Evolutionary conservation across 2,113 vertebrate species (phyloP), one percentile per base, ranked within the genome.

Genomic region (Pongo abelii): DNA sequence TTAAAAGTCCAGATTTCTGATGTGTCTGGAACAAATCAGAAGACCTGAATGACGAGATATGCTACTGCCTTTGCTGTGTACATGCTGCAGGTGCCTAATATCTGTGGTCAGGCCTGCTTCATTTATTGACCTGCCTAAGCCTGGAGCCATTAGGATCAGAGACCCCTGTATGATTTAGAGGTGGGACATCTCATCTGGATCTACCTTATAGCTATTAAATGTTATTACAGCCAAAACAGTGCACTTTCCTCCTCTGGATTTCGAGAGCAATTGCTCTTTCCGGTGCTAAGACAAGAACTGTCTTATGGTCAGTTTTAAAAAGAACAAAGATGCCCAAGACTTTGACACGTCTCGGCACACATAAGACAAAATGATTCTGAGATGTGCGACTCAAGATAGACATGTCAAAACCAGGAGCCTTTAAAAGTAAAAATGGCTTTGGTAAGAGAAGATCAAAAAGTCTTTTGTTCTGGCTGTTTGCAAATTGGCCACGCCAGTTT

Each of bases 71-170:
- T n/a, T 55, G 46, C 4, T 14, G 13, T 6, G 3, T 5, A 3
- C 3, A 9, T 1, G 1, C 30, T 9, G 2, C 5, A 52, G 32
- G 40, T 35, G 20, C 50, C n/a, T 38, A 8, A 38, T 2, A 0
- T 23, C 48, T 11, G 35, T 3, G 5, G 30, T 9, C 9, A n/a
- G 20, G 22, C 10, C 25, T 8, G 18, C 17, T 55, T 35, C 16
- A n/a, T 89, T 91, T 86, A 7, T 55, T 9, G 48, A n/a, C 35
- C 22, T 43, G n/a, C 13, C 16, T 25, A 4, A 22, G 57, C 6
- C 32, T 50, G 77, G 27, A 75, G 32, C n/a, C 23, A 4, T 1
- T 40, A 52, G 40, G 86, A 80, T 11, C 48, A n/a, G 48, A 70
- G 46, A 95, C 6, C 55, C 11, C 25, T 10, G 3, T n/a, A 18